These are phyloP conservation scores for Diogma glabrata DNA, from an alignment of 2,888 invertebrate species.

Conservation along the genomic window DNA sequence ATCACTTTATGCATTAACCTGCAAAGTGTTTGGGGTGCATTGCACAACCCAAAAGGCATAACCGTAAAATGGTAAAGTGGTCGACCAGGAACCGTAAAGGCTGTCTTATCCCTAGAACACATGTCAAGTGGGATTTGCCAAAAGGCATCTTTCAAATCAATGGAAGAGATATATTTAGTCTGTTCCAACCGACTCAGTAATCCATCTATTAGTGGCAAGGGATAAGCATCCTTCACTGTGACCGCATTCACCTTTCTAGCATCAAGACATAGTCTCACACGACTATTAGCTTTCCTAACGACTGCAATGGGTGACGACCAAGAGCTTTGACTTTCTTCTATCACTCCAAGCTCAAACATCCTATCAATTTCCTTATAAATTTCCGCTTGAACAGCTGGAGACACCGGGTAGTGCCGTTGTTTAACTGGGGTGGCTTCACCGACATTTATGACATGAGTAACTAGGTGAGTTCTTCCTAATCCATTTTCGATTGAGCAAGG, in stretches of 20 bases:
- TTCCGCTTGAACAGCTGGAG: not conserved
- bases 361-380: not conserved
- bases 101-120: not conserved
- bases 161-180: not conserved
- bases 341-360: not conserved
- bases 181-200: not conserved
- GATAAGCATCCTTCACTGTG: no score
- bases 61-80: no score
- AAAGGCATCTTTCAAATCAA: not conserved
- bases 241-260: no score
- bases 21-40: no score
- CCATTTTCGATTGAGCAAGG: not conserved
- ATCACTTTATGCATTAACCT: no score
- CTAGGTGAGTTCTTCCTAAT: not conserved
- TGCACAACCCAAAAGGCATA: no score
- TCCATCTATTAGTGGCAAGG: no score
- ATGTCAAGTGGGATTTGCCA: no score
- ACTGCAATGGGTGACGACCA: not conserved
- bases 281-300: no score
- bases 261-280: no score
- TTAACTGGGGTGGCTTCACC: not conserved
- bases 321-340: not conserved
- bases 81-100: no score
- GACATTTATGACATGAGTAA: not conserved
- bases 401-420: not conserved